phyloP scores from a whole-genome alignment of 2,113 vertebrate species.

The Pomatorhinus ruficollis region DNA sequence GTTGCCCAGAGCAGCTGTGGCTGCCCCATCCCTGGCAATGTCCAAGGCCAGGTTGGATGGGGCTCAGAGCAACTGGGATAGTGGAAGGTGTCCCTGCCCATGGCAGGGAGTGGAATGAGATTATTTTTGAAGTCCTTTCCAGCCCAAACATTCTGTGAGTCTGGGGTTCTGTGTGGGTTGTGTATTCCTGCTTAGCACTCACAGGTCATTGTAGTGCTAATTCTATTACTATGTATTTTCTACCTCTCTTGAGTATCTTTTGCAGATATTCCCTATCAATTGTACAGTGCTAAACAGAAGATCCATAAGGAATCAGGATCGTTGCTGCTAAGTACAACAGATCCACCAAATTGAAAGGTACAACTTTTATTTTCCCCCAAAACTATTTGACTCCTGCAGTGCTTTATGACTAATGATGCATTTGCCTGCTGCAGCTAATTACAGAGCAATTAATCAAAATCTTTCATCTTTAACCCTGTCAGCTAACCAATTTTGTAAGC shows the following conservation, averaged over 20 bases:
- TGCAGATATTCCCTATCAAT: not conserved
- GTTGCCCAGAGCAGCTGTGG: not conserved
- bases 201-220: not conserved
- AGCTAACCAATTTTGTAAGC: not conserved
- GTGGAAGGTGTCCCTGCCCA: not conserved
- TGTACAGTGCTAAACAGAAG: not conserved
- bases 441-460: not conserved
- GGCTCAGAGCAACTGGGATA: fast-evolving
- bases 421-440: not conserved
- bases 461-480: not conserved
- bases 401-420: not conserved
- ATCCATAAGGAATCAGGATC: not conserved
- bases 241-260: not conserved
- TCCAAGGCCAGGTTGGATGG: not conserved
- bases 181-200: not conserved
- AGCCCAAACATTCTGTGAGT: not conserved
- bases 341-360: not conserved
- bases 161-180: not conserved
- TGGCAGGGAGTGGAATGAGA: not conserved
- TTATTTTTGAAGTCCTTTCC: not conserved
- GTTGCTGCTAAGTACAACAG: not conserved
- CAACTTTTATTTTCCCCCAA: fast-evolving
- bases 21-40: not conserved
- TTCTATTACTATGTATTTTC: not conserved
- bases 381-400: not conserved